Evolutionary conservation across 2,797 vertebrate species (phyloP).

Genomic region (Xenopus petersii): DNA sequence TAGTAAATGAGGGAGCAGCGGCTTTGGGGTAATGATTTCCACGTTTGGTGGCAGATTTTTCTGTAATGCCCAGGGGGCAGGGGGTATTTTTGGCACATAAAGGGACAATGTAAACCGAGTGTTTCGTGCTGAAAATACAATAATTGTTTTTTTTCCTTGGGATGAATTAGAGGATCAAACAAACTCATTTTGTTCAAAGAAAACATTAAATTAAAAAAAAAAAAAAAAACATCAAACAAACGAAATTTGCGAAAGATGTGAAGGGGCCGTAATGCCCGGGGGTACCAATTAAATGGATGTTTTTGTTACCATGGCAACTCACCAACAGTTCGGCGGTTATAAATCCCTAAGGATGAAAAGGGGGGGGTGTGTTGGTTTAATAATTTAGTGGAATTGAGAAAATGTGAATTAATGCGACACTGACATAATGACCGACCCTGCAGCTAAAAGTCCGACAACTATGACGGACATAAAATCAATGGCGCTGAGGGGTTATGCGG

Average conservation of each 20-base stretch:
- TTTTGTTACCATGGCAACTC: too few species aligned
- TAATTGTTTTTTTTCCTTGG: background rate
- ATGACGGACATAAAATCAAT: constrained; percentile 11
- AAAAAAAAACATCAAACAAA: background rate
- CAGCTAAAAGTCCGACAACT: background rate
- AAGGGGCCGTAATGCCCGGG: too few species aligned
- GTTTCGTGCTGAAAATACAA: background rate
- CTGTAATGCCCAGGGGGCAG: too few species aligned
- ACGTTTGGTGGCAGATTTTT: too few species aligned
- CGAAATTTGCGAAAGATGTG: too few species aligned
- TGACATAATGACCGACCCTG: constrained; percentile 37
- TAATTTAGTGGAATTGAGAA: constrained; percentile 40
- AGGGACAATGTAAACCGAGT: too few species aligned
- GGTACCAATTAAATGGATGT: too few species aligned
- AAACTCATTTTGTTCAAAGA: constrained; percentile 3
- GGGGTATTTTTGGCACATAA: too few species aligned
- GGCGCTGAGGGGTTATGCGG: background rate
- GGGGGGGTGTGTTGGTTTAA: constrained; percentile 18
- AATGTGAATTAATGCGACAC: constrained; percentile 40
- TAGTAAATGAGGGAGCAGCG: too few species aligned
- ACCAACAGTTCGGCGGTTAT: too few species aligned
- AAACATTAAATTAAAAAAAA: background rate
- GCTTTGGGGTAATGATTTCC: too few species aligned
- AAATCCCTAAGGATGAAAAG: constrained; percentile 28
- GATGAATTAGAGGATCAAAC: constrained; percentile 17